Base-by-base conservation (phyloP, 2,113 vertebrate genomes). In the Tenrec ecaudatus region DNA sequence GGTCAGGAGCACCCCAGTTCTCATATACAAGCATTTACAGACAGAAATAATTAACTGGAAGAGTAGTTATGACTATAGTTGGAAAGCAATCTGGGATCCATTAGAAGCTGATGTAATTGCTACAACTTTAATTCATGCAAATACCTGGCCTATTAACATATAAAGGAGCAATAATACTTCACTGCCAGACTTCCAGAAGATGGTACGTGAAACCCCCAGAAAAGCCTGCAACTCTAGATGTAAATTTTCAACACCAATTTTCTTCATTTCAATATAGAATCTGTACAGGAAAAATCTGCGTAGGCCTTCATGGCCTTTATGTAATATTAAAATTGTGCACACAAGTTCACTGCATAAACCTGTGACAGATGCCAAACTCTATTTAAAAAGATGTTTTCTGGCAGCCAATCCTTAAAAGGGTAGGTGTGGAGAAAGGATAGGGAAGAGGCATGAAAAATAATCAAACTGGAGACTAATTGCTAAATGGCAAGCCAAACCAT, bases 271-370 rank as follows among this genome's bases (percentile, higher is more conserved):
- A 83, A 40, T 80, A 31, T 89, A 22, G 66, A 88, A 91, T 92
- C 33, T 58, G 90, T 90, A 57, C 5, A 92, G 57, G 60, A 82
- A 3, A 82, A 53, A 80, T 94, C 77, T 92, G 15, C 90, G 73
- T 90, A 95, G 62, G 40, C 40, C 27, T 4, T 90, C 53, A 17
- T 80, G 60, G 25, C 57, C 43, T 95, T 89, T 78, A 38, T 31
- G 0, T 29, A 91, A 58, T 82, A 93, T 92, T 80, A 73, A 84
- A 95, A 84, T 85, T 82, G 66, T 83, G 77, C 75, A 86, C 43
- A 93, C 69, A 88, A 95, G 92, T 82, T 88, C 86, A 47, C 60
- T 68, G 31, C 60, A 92, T 86, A 92, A 90, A 91, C 8, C 36
- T 92, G 11, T 77, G 82, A 66, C 64, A 86, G 36, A 88, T 93